A percentile compares a stretch with the other conserved stretches of the same genome.
These are phyloP conservation scores for Palythoa caribaeorum DNA, from an alignment of 92 coral and sea anemone species.

Conservation along the genomic window DNA sequence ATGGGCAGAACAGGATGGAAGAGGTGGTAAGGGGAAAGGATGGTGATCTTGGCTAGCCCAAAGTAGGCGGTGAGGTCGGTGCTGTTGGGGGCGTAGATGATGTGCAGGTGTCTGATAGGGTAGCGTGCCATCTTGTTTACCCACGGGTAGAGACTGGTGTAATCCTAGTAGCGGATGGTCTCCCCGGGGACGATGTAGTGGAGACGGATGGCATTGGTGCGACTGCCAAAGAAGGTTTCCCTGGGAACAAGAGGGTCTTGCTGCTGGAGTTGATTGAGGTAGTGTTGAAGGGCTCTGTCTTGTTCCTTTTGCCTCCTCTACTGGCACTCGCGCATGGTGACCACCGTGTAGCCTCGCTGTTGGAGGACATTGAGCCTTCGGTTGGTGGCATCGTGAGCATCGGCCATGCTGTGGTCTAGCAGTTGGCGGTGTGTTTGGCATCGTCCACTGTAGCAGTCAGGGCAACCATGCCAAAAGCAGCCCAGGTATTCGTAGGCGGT, in stretches of 20 bases:
- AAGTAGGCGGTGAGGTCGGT: background rate
- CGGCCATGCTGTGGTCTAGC: background rate
- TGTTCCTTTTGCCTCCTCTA: background rate
- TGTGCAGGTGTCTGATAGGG: background rate
- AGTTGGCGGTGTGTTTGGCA: background rate
- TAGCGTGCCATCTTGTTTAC: too few relatives aligned
- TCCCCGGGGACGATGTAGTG: background rate
- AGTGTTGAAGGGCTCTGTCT: too few relatives aligned
- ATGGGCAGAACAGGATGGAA: background rate
- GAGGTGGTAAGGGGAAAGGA: too few relatives aligned
- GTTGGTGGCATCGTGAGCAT: too few relatives aligned
- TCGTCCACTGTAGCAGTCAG: too few relatives aligned
- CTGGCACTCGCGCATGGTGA: background rate
- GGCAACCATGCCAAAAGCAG: too few relatives aligned
- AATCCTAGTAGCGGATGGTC: background rate
- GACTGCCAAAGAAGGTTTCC: too few relatives aligned
- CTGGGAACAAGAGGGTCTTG: too few relatives aligned
- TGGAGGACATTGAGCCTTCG: too few relatives aligned
- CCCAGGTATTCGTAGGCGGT: slow-evolving; percentile 4
- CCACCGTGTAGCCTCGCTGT: too few relatives aligned
- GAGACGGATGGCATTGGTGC: background rate
- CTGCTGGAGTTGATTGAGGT: background rate
- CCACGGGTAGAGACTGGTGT: too few relatives aligned
- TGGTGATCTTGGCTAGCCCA: background rate
- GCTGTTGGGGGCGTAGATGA: background rate